Evolutionary conservation across 2,888 invertebrate species (phyloP).

Genomic region (Anoplius nigerrimus): DNA sequence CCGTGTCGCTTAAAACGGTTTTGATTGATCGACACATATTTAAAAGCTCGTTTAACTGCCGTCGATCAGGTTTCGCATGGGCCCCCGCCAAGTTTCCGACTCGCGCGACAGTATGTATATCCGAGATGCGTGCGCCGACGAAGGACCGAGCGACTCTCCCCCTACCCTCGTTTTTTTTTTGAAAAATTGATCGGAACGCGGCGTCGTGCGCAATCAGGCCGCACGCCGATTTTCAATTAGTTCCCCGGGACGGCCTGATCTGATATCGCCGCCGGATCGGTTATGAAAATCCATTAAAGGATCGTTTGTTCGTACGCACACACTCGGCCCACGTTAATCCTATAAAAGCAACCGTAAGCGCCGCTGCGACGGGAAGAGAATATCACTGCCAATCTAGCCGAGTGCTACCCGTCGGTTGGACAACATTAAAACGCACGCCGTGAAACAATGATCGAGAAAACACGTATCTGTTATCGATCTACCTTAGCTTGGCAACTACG

Average conservation of each 20-base stretch:
- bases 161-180: too few relatives aligned
- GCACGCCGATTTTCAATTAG: too few relatives aligned
- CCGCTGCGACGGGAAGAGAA: neutral
- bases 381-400: constrained; percentile 18
- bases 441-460: constrained; percentile 27
- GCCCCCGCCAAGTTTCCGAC: too few relatives aligned
- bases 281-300: neutral
- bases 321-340: neutral
- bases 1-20: constrained; percentile 19
- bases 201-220: too few relatives aligned
- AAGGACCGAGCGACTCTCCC: too few relatives aligned
- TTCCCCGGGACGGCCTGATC: too few relatives aligned
- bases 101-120: too few relatives aligned
- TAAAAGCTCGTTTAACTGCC: constrained; percentile 46
- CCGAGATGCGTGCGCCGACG: too few relatives aligned
- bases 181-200: too few relatives aligned
- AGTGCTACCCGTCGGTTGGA: constrained; percentile 15
- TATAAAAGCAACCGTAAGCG: neutral
- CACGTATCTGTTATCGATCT: constrained; percentile 36
- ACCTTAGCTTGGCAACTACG: too few relatives aligned
- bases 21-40: constrained; percentile 46
- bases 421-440: constrained; percentile 30
- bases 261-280: too few relatives aligned
- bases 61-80: constrained; percentile 29
- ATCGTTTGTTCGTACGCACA: neutral